Conservation (phyloP, 2,888 invertebrate genomes). For the Cephus rjabovi region DNA sequence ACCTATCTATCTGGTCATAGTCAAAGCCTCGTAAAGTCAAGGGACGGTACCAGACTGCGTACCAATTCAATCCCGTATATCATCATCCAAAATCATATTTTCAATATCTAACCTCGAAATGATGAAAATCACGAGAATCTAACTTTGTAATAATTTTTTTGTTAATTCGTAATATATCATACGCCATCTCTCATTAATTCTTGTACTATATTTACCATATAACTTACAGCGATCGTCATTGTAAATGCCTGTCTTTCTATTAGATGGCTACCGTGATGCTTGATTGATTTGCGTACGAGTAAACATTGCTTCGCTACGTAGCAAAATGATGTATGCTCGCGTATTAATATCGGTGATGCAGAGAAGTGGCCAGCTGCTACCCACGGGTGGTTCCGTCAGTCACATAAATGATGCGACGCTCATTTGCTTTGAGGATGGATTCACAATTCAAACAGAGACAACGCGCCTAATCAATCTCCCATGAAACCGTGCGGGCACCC, state of each 20-base stretch:
- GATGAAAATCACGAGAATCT: not conserved
- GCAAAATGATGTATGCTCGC: slow-evolving; percentile 54
- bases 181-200: slow-evolving; percentile 2
- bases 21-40: not conserved
- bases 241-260: not conserved
- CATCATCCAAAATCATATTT: not conserved
- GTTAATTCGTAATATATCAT: not conserved
- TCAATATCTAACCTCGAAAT: slow-evolving; percentile 3
- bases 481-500: slow-evolving; percentile 32
- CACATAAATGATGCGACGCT: slow-evolving; percentile 55
- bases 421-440: slow-evolving; percentile 62
- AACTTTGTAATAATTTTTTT: not conserved
- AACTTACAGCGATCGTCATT: not conserved
- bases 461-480: slow-evolving; percentile 56
- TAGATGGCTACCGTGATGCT: slow-evolving; percentile 3
- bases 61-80: not conserved
- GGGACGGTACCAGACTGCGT: not conserved
- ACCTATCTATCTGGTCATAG: not conserved
- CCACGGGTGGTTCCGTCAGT: slow-evolving; percentile 49
- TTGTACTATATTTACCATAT: not conserved
- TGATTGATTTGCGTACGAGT: slow-evolving; percentile 56
- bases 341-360: slow-evolving; percentile 58
- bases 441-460: slow-evolving; percentile 55
- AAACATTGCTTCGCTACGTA: slow-evolving; percentile 54
- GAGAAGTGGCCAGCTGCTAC: slow-evolving; percentile 56